Conservation (phyloP, 2,113 vertebrate genomes). For the Pipa parva region DNA sequence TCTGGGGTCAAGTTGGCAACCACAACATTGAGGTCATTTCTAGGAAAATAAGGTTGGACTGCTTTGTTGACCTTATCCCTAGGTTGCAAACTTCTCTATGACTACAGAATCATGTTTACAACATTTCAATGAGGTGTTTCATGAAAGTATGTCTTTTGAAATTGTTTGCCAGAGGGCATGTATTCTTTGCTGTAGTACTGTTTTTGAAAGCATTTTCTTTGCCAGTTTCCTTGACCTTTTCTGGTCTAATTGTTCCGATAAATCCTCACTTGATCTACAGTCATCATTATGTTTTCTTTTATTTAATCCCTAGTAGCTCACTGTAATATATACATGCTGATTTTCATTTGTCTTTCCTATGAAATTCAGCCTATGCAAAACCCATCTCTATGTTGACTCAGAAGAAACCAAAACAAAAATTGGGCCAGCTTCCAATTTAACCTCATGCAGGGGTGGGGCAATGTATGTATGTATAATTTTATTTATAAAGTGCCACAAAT, state of each 20-base stretch:
- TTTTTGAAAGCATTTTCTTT: not conserved
- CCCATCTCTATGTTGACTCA: too few species aligned
- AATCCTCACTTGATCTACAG: not conserved
- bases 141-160: not conserved
- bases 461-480: too few species aligned
- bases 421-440: too few species aligned
- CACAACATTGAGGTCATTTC: not conserved
- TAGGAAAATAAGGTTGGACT: not conserved
- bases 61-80: not conserved
- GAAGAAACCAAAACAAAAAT: too few species aligned
- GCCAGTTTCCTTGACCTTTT: not conserved
- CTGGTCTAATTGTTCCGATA: not conserved
- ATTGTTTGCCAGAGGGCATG: not conserved
- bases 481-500: too few species aligned
- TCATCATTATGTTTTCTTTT: too few species aligned
- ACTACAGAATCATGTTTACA: not conserved
- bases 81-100: not conserved
- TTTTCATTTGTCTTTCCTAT: too few species aligned
- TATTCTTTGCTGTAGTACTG: not conserved
- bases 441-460: too few species aligned
- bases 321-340: too few species aligned
- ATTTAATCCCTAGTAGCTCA: too few species aligned
- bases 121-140: not conserved
- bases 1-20: not conserved
- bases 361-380: too few species aligned